Base-by-base conservation (phyloP, 2,888 invertebrate genomes). In the Penaeus monodon region DNA sequence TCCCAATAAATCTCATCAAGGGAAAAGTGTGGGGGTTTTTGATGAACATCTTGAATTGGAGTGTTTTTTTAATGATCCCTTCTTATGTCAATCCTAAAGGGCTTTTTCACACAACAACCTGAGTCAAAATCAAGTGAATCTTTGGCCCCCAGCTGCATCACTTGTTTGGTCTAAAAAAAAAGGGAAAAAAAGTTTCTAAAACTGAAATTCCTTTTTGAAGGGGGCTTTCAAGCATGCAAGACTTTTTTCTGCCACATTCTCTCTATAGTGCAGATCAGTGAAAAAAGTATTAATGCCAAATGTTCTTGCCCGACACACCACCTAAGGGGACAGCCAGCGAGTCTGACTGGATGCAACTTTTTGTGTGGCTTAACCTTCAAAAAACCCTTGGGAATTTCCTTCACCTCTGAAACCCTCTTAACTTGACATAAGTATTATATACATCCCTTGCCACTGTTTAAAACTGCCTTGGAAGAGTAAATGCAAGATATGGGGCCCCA, bases 401-500 rank as follows among this genome's bases (percentile, higher is more conserved):
- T 81, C 87, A 90, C 91, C 79, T 91, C 90, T 49, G 86, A 87
- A 27, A 88, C 74, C n/a, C n/a, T n/a, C n/a, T n/a, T n/a, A n/a
- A n/a, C n/a, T n/a, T n/a, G n/a, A n/a, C n/a, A n/a, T n/a, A n/a
- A n/a, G n/a, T n/a, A n/a, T n/a, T n/a, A n/a, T n/a, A n/a, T n/a
- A n/a, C n/a, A n/a, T n/a, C n/a, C n/a, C n/a, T n/a, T n/a, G n/a
- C n/a, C n/a, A n/a, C n/a, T n/a, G n/a, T n/a, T n/a, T n/a, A n/a
- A n/a, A n/a, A 92, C 90, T 89, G 85, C 63, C 90, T 76, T 29
- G 92, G 92, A 12, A 92, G 88, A 80, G 91, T 90, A n/a, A 79
- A 90, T 77, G 82, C 91, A 91, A 29, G 92, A 88, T 91, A 91
- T 44, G 90, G 91, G 38, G 91, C n/a, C 91, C 79, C 91, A 91